phyloP scores from a whole-genome alignment of 2,113 vertebrate genomes.

The Pantherophis guttatus region DNA sequence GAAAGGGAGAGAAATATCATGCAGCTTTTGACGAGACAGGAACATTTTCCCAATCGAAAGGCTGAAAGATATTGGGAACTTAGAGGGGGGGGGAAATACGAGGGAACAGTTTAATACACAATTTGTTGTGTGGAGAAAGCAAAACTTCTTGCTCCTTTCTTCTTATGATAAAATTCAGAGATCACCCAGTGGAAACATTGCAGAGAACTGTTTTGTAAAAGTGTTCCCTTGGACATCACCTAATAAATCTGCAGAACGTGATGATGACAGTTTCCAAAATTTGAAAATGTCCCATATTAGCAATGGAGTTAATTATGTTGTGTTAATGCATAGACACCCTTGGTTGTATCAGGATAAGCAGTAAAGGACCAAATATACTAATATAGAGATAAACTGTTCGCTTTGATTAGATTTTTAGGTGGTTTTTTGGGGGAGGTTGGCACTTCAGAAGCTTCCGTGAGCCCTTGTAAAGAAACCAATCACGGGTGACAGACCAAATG shows the following conservation, averaged over 20 bases:
- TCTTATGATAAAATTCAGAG: background rate
- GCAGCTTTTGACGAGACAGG: background rate
- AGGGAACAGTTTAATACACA: background rate
- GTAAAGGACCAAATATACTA: background rate
- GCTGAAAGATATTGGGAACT: background rate
- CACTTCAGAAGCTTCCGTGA: background rate
- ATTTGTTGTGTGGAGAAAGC: background rate
- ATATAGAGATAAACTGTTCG: background rate
- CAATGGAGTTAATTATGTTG: background rate
- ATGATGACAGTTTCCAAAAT: background rate
- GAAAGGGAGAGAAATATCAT: background rate
- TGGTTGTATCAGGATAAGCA: background rate
- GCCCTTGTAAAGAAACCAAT: background rate
- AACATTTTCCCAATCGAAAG: background rate
- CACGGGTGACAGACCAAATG: background rate
- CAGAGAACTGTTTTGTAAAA: background rate
- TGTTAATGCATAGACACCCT: background rate
- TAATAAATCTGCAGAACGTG: background rate
- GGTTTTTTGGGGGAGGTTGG: background rate
- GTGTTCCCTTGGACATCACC: background rate
- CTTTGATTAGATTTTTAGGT: background rate
- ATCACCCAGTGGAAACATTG: background rate
- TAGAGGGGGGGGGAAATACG: background rate
- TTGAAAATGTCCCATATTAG: background rate
- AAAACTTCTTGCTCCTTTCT: background rate